Conservation (phyloP, 1,140 invertebrate species). For the Diabrotica virgifera region DNA sequence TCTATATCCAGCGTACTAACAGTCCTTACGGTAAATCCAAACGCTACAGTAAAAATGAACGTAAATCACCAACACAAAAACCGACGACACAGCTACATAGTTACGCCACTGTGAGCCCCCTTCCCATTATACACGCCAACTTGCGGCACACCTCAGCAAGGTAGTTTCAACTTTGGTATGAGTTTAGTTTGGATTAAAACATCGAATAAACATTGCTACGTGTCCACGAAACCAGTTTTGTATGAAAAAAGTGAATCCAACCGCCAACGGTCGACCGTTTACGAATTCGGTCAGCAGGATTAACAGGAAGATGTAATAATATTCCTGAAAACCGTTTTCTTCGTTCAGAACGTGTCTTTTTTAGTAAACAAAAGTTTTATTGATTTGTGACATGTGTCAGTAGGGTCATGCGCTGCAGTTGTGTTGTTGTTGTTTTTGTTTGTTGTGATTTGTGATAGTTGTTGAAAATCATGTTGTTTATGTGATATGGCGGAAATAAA, state of each 20-base stretch:
- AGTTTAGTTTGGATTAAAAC: conserved; percentile 15
- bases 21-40: no score
- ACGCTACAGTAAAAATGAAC: background rate
- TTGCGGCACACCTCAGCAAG: conserved; percentile 22
- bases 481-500: conserved; percentile 48
- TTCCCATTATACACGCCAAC: conserved; percentile 14
- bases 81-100: background rate
- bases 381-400: conserved; percentile 17
- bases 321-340: conserved; percentile 9
- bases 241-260: background rate
- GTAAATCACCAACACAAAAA: background rate
- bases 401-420: conserved; percentile 13
- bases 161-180: conserved; percentile 17
- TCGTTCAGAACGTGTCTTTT: conserved; percentile 9
- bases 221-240: conserved; percentile 9
- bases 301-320: conserved; percentile 9
- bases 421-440: conserved; percentile 17
- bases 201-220: conserved; percentile 15
- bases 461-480: conserved; percentile 20
- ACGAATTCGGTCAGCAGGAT: conserved; percentile 8
- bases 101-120: conserved; percentile 15
- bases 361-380: conserved; percentile 8
- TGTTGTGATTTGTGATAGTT: conserved; percentile 18
- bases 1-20: no score
- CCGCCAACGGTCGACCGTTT: background rate